Evolutionary conservation across 2,113 vertebrate genomes (phyloP).

Genomic region (Semnopithecus entellus): DNA sequence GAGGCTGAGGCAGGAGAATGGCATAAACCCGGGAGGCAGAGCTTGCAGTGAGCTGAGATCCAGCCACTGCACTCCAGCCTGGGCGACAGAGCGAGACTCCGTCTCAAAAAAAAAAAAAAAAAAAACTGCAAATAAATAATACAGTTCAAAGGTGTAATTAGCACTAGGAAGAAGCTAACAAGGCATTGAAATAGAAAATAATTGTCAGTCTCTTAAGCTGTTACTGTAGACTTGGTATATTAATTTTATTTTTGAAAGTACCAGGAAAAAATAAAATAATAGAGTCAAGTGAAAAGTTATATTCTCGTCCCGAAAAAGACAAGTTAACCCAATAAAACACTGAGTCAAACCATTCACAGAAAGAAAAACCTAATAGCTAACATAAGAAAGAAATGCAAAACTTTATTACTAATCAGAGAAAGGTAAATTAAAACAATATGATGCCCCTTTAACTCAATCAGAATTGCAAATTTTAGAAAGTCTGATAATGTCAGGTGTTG

Average conservation of each 20-base stretch:
- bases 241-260: conserved; percentile 7
- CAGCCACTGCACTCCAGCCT: too few relatives aligned
- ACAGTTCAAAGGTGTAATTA: background rate
- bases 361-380: background rate
- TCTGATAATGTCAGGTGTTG: background rate
- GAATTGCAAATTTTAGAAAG: background rate
- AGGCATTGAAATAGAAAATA: background rate
- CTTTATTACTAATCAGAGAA: background rate
- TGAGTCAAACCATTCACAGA: background rate
- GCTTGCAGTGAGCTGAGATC: too few relatives aligned
- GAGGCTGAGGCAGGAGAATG: too few relatives aligned
- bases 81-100: too few relatives aligned
- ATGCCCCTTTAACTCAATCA: background rate
- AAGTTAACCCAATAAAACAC: background rate
- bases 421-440: background rate
- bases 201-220: background rate
- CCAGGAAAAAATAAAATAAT: background rate
- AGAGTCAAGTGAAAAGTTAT: background rate
- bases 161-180: background rate
- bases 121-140: background rate
- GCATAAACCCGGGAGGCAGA: too few relatives aligned
- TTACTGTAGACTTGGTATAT: background rate
- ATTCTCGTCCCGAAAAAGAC: background rate
- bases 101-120: too few relatives aligned
- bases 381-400: background rate